phyloP scores from a whole-genome alignment of 1,140 invertebrate species.

The Cydia pomonella region DNA sequence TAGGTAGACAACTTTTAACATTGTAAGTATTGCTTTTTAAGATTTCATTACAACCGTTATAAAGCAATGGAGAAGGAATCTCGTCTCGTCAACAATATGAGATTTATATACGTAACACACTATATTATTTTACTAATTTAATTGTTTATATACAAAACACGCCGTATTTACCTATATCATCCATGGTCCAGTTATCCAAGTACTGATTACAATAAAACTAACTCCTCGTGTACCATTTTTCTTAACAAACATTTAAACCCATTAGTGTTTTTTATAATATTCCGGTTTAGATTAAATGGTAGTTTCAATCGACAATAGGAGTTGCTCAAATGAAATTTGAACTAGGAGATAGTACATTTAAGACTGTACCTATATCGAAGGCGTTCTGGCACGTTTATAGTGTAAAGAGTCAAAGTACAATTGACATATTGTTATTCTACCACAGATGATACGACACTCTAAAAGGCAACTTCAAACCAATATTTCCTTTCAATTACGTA shows the following conservation, averaged over 20 bases:
- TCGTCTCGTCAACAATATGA: constrained; percentile 46
- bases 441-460: constrained; percentile 26
- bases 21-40: constrained; percentile 45
- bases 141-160: constrained; percentile 33
- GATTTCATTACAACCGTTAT: constrained; percentile 45
- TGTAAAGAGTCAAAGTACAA: neutral
- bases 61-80: constrained; percentile 41
- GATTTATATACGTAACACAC: constrained; percentile 41
- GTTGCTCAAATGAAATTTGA: neutral
- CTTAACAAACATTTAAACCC: neutral
- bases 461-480: constrained; percentile 29
- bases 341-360: neutral
- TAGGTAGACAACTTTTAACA: constrained; percentile 25
- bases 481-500: constrained; percentile 20
- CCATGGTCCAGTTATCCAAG: constrained; percentile 20
- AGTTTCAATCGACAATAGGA: neutral
- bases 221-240: neutral
- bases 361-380: neutral
- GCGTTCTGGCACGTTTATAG: constrained; percentile 19
- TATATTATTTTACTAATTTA: constrained; percentile 40
- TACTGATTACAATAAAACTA: constrained; percentile 12
- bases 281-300: neutral
- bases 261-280: neutral
- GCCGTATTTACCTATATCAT: constrained; percentile 23
- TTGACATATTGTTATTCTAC: constrained; percentile 20